Percentiles rank a stretch among this genome's conserved stretches.
Conservation (phyloP, 2,113 vertebrate species). For the Sarotherodon lohbergeri region DNA sequence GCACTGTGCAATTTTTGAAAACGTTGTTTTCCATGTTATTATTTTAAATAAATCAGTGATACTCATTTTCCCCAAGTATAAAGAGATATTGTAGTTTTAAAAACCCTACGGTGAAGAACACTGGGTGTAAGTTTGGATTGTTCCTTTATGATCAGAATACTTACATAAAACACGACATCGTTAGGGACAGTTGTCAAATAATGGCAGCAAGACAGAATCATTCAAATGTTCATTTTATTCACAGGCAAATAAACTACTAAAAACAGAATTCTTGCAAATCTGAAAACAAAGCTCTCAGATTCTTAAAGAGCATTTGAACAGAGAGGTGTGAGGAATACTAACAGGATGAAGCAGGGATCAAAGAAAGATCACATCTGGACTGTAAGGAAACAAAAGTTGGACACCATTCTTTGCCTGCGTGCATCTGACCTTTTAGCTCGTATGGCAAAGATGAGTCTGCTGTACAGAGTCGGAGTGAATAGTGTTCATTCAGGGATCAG, state of each 20-base stretch:
- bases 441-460: not conserved
- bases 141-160: not conserved
- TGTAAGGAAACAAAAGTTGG: not conserved
- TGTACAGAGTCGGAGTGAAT: not conserved
- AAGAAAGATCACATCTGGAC: not conserved
- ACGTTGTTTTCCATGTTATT: not conserved
- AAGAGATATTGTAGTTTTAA: not conserved
- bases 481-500: not conserved
- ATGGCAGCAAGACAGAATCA: not conserved
- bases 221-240: conserved; percentile 59
- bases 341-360: not conserved
- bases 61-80: not conserved
- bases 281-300: not conserved
- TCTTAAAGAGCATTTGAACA: not conserved
- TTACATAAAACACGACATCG: not conserved
- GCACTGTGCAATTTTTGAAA: not conserved
- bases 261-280: conserved; percentile 32
- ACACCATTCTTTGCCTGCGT: not conserved
- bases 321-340: not conserved
- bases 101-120: not conserved
- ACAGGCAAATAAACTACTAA: conserved; percentile 53
- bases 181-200: not conserved
- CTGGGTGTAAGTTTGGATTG: not conserved
- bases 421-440: not conserved
- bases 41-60: not conserved